phyloP scores from a whole-genome alignment of 2,888 invertebrate genomes.

The Nebria brevicollis region DNA sequence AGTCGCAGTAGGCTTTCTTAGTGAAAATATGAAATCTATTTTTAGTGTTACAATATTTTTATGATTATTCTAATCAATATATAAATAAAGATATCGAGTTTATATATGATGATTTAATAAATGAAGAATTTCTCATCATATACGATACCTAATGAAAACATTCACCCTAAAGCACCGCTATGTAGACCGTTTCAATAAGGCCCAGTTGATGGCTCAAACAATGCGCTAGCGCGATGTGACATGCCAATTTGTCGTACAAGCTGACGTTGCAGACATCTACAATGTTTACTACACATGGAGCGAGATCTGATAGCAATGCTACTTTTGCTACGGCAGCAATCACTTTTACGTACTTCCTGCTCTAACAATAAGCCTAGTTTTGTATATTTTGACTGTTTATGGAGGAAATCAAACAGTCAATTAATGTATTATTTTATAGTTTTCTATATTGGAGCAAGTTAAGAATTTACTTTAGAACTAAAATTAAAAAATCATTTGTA shows the following conservation, averaged over 20 bases:
- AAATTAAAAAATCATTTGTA: too few relatives aligned
- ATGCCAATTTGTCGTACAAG: slow-evolving; percentile 46
- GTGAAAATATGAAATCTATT: too few relatives aligned
- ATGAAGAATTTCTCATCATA: not conserved
- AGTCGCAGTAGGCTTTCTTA: too few relatives aligned
- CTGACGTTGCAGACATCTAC: slow-evolving; percentile 42
- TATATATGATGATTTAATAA: not conserved
- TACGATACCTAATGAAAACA: not conserved
- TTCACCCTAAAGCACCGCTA: not conserved
- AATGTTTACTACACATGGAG: slow-evolving; percentile 33
- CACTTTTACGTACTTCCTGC: slow-evolving; percentile 12
- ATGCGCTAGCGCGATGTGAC: slow-evolving; percentile 40
- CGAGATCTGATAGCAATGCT: slow-evolving; percentile 6
- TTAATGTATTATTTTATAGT: too few relatives aligned
- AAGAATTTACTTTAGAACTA: too few relatives aligned
- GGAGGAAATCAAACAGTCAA: too few relatives aligned
- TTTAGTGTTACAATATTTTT: too few relatives aligned
- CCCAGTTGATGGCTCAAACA: slow-evolving; percentile 35
- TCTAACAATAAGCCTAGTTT: not conserved
- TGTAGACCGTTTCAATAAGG: slow-evolving; percentile 10
- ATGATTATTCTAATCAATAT: not conserved
- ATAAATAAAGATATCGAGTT: not conserved
- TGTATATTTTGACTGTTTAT: not conserved
- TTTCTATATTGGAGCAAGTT: too few relatives aligned
- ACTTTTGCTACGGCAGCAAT: not conserved